phyloP scores from a whole-genome alignment of 2,113 vertebrate species.

The Balaenoptera acutorostrata region DNA sequence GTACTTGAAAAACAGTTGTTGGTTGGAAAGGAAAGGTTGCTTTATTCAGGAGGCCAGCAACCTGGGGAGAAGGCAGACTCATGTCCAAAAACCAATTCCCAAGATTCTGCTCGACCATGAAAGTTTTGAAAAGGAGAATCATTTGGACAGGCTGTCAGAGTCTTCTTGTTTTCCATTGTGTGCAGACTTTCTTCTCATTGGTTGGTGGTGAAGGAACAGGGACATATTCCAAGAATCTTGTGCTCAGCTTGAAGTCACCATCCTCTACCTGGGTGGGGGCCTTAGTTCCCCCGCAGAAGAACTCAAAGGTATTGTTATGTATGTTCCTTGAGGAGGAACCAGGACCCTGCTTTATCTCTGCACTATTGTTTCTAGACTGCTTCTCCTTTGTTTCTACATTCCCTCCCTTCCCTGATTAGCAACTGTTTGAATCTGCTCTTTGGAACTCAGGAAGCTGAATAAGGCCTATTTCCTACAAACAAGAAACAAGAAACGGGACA shows the following conservation, averaged over 20 bases:
- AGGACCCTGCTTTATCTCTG: neutral
- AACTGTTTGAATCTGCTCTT: neutral
- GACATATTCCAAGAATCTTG: neutral
- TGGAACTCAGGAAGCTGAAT: neutral
- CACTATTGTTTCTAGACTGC: neutral
- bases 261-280: neutral
- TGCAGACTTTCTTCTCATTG: neutral
- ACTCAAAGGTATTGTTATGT: neutral
- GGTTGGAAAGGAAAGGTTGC: neutral
- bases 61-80: neutral
- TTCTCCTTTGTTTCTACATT: neutral
- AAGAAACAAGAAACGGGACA: neutral
- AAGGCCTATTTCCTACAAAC: neutral
- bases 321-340: neutral
- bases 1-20: neutral
- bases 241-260: neutral
- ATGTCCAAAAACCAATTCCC: neutral
- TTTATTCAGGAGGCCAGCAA: neutral
- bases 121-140: neutral
- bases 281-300: neutral
- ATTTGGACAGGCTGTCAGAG: neutral
- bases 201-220: neutral
- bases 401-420: neutral
- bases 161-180: neutral
- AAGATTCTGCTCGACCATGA: neutral